Conservation (phyloP, 2,113 vertebrate genomes). For the Anolis sagrei region DNA sequence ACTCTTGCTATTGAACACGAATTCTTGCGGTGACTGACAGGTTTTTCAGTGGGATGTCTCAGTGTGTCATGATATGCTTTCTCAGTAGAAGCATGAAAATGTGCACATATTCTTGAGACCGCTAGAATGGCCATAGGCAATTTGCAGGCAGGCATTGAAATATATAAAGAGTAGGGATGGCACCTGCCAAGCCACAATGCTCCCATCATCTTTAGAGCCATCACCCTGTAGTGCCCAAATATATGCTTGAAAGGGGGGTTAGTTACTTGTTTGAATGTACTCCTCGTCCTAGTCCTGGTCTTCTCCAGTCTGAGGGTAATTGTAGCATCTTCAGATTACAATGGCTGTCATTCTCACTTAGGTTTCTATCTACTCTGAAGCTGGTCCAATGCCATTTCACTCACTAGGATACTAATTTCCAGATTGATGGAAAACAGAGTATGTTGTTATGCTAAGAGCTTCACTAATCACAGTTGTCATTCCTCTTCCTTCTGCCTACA, state of each 20-base stretch:
- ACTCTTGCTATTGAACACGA: too few species aligned
- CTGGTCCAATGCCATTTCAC: slow-evolving; percentile 1
- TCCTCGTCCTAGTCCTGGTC: background rate
- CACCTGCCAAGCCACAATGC: too few species aligned
- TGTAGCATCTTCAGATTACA: slow-evolving; percentile 32
- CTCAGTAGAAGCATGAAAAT: too few species aligned
- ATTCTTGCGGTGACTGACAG: too few species aligned
- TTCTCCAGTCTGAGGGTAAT: background rate
- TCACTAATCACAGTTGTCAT: slow-evolving; percentile 34
- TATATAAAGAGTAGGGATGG: background rate
- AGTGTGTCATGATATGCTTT: too few species aligned
- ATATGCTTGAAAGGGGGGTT: background rate
- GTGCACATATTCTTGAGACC: too few species aligned
- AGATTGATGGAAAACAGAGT: slow-evolving; percentile 28
- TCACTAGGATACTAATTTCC: slow-evolving; percentile 47
- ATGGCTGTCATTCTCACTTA: slow-evolving; percentile 26
- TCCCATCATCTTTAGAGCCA: background rate
- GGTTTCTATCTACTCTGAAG: slow-evolving; percentile 21
- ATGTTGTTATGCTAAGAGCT: slow-evolving; percentile 37
- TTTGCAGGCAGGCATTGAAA: background rate
- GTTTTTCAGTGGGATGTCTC: too few species aligned
- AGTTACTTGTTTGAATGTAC: background rate
- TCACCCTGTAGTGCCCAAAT: background rate
- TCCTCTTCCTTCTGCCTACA: slow-evolving; percentile 24
- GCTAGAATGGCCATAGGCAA: too few species aligned